These are phyloP conservation scores for Manduca sexta DNA, from an alignment of 1,140 invertebrate genomes.

Conservation along the genomic window DNA sequence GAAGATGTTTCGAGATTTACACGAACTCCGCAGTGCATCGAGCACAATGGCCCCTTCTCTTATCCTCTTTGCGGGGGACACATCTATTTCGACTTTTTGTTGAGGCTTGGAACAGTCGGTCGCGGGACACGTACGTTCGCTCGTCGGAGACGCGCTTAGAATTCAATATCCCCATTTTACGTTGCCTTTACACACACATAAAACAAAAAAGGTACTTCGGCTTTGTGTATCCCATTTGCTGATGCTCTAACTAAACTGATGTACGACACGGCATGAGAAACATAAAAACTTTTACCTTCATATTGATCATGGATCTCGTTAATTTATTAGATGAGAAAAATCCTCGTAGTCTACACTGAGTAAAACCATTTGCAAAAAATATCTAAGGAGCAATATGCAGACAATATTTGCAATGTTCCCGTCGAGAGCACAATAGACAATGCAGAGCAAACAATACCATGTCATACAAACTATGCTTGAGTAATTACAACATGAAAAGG, in stretches of 20 bases:
- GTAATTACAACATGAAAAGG: too few relatives aligned
- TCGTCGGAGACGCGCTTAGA: slow-evolving; percentile 36
- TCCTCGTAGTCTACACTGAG: too few relatives aligned
- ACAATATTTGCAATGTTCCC: too few relatives aligned
- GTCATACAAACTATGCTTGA: too few relatives aligned
- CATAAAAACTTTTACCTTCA: neutral
- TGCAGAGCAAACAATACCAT: too few relatives aligned
- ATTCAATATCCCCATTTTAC: slow-evolving; percentile 48
- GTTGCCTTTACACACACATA: slow-evolving; percentile 31
- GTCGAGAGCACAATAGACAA: too few relatives aligned
- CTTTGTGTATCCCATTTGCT: slow-evolving; percentile 21
- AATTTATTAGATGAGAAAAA: neutral
- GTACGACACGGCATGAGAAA: neutral
- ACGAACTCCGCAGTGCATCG: slow-evolving; percentile 35
- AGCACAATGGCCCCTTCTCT: slow-evolving; percentile 34
- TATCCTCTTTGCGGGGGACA: slow-evolving; percentile 31
- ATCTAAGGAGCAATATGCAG: too few relatives aligned
- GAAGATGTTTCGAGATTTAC: slow-evolving; percentile 46
- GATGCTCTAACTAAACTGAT: slow-evolving; percentile 4
- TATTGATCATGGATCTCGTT: neutral
- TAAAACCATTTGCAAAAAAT: too few relatives aligned
- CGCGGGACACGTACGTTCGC: slow-evolving; percentile 38
- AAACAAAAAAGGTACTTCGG: slow-evolving; percentile 23
- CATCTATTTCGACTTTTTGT: slow-evolving; percentile 47
- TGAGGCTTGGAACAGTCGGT: slow-evolving; percentile 34